phyloP scores from a whole-genome alignment of 1,140 invertebrate genomes.

The Lasioglossum baleicum region DNA sequence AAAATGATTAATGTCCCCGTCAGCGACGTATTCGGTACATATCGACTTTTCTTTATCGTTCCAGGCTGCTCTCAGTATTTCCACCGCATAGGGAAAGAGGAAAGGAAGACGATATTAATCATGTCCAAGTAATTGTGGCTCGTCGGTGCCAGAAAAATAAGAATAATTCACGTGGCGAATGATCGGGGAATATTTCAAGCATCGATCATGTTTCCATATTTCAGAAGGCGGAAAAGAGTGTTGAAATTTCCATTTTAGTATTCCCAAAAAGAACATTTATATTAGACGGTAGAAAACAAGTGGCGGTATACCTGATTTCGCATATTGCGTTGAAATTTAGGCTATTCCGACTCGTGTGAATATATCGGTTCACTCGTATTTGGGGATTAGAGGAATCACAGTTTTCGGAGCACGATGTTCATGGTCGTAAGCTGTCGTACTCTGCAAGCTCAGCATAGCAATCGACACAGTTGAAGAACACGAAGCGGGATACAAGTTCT shows the following conservation, averaged over 20 bases:
- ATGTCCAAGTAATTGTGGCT: background rate
- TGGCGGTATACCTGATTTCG: too few relatives aligned
- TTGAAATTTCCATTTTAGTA: background rate
- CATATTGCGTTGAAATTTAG: too few relatives aligned
- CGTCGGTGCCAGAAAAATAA: background rate
- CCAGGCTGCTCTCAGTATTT: constrained; percentile 10
- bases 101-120: constrained; percentile 14
- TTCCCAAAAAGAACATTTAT: background rate
- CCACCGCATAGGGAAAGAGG: background rate
- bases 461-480: background rate
- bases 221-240: background rate
- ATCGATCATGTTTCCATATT: background rate
- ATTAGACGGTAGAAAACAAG: background rate
- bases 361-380: too few relatives aligned
- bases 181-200: background rate
- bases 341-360: too few relatives aligned
- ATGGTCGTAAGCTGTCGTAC: background rate
- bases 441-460: background rate
- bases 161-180: background rate
- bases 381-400: background rate
- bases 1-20: background rate
- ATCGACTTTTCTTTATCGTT: constrained; percentile 26
- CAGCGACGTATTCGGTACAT: background rate
- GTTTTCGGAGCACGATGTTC: background rate
- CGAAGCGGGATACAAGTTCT: background rate